These are phyloP conservation scores for Acanthochromis polyacanthus DNA, from an alignment of 2,113 vertebrate genomes.

Conservation along the genomic window DNA sequence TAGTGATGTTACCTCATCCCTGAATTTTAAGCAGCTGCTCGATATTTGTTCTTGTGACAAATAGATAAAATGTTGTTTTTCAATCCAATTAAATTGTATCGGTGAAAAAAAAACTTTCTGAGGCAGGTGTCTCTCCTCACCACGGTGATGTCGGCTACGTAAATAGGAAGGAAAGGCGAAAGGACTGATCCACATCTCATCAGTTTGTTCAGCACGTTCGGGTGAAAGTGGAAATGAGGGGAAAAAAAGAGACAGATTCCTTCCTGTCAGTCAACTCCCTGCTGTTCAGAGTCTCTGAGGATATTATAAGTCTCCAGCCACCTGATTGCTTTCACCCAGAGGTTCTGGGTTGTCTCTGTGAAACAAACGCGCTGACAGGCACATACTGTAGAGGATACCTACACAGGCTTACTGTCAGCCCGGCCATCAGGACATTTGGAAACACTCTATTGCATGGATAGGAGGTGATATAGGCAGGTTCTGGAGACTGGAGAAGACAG, in stretches of 20 bases:
- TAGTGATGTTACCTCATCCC: not conserved
- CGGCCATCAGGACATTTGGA: conserved; percentile 58
- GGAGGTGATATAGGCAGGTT: conserved; percentile 25
- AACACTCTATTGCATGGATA: conserved; percentile 28
- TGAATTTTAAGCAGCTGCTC: not conserved
- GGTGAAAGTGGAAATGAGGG: conserved; percentile 40
- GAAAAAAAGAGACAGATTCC: conserved; percentile 30
- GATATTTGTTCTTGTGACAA: not conserved
- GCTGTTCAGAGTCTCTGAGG: conserved; percentile 62
- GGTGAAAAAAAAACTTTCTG: not conserved
- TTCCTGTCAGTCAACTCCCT: conserved; percentile 61
- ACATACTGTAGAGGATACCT: conserved; percentile 46
- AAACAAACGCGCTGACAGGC: conserved; percentile 58
- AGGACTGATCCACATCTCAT: conserved; percentile 20
- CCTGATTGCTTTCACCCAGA: conserved; percentile 70
- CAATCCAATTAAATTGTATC: not conserved
- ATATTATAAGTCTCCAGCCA: conserved; percentile 71
- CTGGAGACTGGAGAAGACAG: conserved; percentile 21
- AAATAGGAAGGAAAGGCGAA: conserved; percentile 14
- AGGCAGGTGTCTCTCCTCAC: not conserved
- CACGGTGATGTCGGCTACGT: not conserved
- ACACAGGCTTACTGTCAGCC: conserved; percentile 54
- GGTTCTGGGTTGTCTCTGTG: conserved; percentile 54
- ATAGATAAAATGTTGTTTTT: not conserved
- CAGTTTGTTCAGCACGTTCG: conserved; percentile 35